These are phyloP conservation scores for Adoxophyes honmai DNA, from an alignment of 1,140 invertebrate genomes.

Conservation along the genomic window DNA sequence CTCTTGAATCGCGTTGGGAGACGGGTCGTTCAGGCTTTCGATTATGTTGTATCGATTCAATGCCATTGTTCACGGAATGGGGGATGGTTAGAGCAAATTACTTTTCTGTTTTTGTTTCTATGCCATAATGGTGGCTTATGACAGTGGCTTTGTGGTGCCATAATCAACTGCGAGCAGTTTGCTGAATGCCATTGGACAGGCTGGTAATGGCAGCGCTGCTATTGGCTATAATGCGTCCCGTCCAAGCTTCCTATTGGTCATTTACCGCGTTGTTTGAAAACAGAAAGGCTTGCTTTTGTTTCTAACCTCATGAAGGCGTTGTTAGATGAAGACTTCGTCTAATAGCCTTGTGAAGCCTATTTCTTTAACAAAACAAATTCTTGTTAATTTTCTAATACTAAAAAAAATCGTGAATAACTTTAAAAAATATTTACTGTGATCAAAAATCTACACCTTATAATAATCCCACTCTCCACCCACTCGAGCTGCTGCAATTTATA, in stretches of 20 bases:
- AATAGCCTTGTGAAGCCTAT: no score
- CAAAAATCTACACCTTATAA: no score
- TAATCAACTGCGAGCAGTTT: constrained; percentile 5
- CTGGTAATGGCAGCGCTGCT: not conserved
- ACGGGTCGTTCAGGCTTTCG: constrained; percentile 68
- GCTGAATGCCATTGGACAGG: not conserved
- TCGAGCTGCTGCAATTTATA: no score
- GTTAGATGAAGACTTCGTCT: not conserved
- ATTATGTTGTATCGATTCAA: constrained; percentile 75
- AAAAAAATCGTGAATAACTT: no score
- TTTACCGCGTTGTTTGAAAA: no score
- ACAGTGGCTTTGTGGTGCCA: not conserved
- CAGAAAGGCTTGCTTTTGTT: no score
- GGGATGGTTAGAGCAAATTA: constrained; percentile 73
- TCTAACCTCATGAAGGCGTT: not conserved
- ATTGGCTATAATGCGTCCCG: not conserved
- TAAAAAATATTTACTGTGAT: no score
- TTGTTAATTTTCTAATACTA: no score
- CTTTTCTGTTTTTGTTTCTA: constrained; percentile 63
- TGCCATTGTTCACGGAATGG: constrained; percentile 63
- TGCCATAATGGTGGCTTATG: constrained; percentile 36
- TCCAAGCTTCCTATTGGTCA: not conserved
- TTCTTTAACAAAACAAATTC: no score
- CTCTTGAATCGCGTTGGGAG: constrained; percentile 70
- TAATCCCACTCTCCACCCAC: no score